These are phyloP conservation scores for Pangasius larnaudii DNA, from an alignment of 2,797 vertebrate species.

Conservation along the genomic window DNA sequence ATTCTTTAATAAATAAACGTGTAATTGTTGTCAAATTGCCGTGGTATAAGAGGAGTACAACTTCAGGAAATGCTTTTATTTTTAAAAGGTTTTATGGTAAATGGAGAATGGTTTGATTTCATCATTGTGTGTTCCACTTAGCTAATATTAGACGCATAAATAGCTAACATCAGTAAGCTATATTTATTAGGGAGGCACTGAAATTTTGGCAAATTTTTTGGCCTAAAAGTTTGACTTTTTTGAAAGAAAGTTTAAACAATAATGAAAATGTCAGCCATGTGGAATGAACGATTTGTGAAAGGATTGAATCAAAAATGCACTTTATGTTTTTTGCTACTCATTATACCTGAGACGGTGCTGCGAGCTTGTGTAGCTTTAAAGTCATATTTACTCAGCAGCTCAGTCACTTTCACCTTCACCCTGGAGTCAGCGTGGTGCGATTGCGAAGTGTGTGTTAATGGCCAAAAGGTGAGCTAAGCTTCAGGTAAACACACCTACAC, in stretches of 20 bases:
- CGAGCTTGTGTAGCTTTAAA: constrained; percentile 20
- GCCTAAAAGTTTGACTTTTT: neutral
- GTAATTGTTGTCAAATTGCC: neutral
- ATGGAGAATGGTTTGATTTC: neutral
- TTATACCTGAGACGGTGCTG: neutral
- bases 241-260: neutral
- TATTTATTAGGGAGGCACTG: neutral
- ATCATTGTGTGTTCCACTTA: neutral
- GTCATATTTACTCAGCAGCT: constrained; percentile 46
- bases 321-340: neutral
- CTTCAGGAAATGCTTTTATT: neutral
- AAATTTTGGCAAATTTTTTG: neutral
- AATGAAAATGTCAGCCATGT: neutral
- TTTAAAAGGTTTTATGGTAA: neutral
- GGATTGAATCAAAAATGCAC: neutral
- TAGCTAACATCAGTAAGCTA: neutral
- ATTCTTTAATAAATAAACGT: constrained; percentile 1
- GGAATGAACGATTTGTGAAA: too few species aligned
- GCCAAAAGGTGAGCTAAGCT: constrained; percentile 20
- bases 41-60: neutral
- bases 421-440: constrained; percentile 21
- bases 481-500: constrained; percentile 22
- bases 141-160: neutral
- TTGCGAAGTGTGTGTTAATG: constrained; percentile 26
- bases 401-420: constrained; percentile 50